Evolutionary conservation across 2,797 vertebrate genomes (phyloP), one percentile per base, ranked within the genome.

Genomic region (Paramormyrops hopkinsi): DNA sequence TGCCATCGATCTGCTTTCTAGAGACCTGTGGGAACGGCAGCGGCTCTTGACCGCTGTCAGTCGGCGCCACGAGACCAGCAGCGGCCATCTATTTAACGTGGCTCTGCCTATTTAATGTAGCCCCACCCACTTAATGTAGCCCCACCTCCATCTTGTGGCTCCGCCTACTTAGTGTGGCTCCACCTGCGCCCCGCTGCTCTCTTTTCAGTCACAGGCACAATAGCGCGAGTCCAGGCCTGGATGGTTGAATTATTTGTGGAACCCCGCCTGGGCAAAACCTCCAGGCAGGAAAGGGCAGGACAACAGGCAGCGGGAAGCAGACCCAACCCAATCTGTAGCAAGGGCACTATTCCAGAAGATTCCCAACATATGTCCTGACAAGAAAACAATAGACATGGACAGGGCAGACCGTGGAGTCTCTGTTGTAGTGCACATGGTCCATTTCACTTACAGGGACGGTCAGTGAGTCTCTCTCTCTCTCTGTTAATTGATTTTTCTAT

Each of bases 401-500:
- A 92, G 91, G 94, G 94, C 94, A 93, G 94, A 95, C 93, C 93
- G 93, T 93, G 93, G 93, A 92, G 93, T 95, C 95, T 95, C 90
- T 53, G 90, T 93, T 93, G 93, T 92, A 51, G 76, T 62, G 91
- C 94, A 92, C 92, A 90, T 94, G 94, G 95, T 95, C 93, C 92
- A 90, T 94, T 95, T 96, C 95, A 95, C 94, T 95, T 96, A 96
- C 94, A 94, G 94, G 92, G 94, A 93, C 93, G 95, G 94, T 96
- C 95, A 93, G 94, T 94, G 94, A 69, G 65, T 69, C 65, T 94
- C 94, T 93, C 94, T 93, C 94, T 56, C 54, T 51, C 95, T 92
- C 92, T 94, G 95, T 95, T 92, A 94, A 96, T 96, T 96, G 94
- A 95, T 96, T 95, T 95, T 96, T 96, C 95, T 95, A 95, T 96